These are phyloP conservation scores for Romanogobio albipinnatus DNA, from an alignment of 2,113 vertebrate genomes.

Conservation along the genomic window DNA sequence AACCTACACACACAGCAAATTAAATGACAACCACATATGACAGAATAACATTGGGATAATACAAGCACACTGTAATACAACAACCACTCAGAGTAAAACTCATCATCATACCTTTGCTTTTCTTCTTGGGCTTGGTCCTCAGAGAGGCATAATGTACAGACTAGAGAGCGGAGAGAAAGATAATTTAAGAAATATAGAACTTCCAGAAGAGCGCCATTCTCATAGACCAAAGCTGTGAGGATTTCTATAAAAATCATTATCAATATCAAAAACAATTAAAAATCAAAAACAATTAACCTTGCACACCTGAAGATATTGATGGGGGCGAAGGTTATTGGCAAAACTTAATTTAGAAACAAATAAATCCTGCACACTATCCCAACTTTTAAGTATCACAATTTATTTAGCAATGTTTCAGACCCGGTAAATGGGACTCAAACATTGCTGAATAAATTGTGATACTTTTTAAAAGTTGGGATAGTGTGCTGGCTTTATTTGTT, in stretches of 20 bases:
- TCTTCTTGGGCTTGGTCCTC: constrained; percentile 83
- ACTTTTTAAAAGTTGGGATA: too few species aligned
- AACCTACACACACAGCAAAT: constrained; percentile 62
- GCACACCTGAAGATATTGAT: too few species aligned
- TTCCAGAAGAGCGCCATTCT: neutral
- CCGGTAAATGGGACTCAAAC: too few species aligned
- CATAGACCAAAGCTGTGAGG: neutral
- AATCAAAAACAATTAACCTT: too few species aligned
- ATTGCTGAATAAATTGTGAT: too few species aligned
- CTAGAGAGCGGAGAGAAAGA: constrained; percentile 67
- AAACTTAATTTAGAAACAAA: too few species aligned
- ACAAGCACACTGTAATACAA: neutral
- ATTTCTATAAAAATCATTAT: neutral
- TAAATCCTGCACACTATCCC: too few species aligned
- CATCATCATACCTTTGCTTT: constrained; percentile 75
- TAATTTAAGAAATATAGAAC: neutral
- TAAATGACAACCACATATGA: constrained; percentile 7
- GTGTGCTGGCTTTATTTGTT: too few species aligned
- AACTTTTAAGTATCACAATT: too few species aligned
- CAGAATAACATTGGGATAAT: neutral
- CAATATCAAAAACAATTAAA: too few species aligned
- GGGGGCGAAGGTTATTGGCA: too few species aligned
- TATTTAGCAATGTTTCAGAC: too few species aligned
- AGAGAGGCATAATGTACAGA: constrained; percentile 82
- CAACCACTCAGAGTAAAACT: neutral